Evolutionary conservation across 2,113 vertebrate genomes (phyloP).

Genomic region (Phalacrocorax pelagicus): DNA sequence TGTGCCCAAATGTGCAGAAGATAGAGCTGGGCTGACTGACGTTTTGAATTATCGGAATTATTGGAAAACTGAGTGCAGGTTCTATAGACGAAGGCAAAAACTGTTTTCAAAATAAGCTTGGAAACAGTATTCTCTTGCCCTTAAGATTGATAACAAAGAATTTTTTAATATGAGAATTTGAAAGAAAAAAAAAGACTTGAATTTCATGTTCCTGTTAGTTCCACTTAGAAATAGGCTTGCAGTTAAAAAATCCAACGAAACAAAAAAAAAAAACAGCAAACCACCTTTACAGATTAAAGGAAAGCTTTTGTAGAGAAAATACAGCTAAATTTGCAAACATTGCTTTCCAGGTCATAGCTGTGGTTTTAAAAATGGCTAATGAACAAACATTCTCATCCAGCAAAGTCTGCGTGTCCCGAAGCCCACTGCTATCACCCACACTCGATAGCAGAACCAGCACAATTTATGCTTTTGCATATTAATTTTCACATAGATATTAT

Average conservation of each 20-base stretch:
- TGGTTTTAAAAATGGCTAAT: background rate
- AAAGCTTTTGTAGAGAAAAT: background rate
- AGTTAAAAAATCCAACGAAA: background rate
- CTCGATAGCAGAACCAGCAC: fast-evolving
- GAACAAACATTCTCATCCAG: background rate
- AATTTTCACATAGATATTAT: background rate
- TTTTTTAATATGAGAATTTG: background rate
- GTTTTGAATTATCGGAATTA: background rate
- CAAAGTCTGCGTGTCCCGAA: background rate
- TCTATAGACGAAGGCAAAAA: background rate
- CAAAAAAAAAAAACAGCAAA: background rate
- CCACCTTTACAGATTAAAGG: background rate
- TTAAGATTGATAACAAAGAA: background rate
- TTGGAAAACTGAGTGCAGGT: background rate
- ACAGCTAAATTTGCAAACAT: background rate
- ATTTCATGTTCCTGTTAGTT: background rate
- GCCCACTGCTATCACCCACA: background rate
- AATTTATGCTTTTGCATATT: background rate
- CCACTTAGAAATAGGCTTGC: background rate
- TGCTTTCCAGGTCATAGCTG: background rate
- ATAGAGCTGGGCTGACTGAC: background rate
- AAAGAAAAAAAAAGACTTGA: background rate
- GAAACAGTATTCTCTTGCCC: background rate
- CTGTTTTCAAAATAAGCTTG: background rate
- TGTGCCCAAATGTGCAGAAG: background rate